A percentile compares a stretch with the other conserved stretches of the same genome.
Evolutionary conservation across 2,888 invertebrate species (phyloP).

Genomic region (Xanthorhoe spadicearia): DNA sequence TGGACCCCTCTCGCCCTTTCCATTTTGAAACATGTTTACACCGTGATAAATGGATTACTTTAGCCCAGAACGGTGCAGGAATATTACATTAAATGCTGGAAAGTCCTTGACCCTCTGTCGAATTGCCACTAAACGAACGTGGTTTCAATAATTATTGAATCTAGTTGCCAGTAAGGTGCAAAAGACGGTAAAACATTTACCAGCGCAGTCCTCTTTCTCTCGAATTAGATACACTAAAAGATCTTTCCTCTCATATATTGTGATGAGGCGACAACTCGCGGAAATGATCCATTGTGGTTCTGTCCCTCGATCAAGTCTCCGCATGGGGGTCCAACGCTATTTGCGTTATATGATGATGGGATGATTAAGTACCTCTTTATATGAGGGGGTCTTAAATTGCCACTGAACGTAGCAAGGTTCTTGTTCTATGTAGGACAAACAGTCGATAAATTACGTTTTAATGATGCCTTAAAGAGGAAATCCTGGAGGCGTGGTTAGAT

Average conservation of each 20-base stretch:
- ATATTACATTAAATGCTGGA: slow-evolving; percentile 14
- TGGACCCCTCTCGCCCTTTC: slow-evolving; percentile 47
- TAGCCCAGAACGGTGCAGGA: neutral
- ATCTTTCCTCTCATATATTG: slow-evolving; percentile 56
- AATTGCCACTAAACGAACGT: neutral
- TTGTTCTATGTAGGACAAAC: slow-evolving; percentile 39
- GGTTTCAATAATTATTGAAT: slow-evolving; percentile 4
- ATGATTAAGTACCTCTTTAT: slow-evolving; percentile 68
- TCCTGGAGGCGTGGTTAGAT: slow-evolving; percentile 24
- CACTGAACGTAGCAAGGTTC: slow-evolving; percentile 42
- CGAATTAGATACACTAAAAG: slow-evolving; percentile 59
- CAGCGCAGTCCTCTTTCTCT: slow-evolving; percentile 37
- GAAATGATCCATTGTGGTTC: slow-evolving; percentile 76
- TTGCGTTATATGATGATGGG: slow-evolving; percentile 64
- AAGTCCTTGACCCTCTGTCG: neutral
- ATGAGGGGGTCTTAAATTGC: slow-evolving; percentile 62
- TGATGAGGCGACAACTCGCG: slow-evolving; percentile 71
- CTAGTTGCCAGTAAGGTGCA: neutral
- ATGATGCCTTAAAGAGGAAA: slow-evolving; percentile 31
- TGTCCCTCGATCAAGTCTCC: slow-evolving; percentile 57
- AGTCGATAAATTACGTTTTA: slow-evolving; percentile 38
- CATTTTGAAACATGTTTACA: slow-evolving; percentile 31
- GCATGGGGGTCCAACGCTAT: slow-evolving; percentile 67
- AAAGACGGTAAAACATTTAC: slow-evolving; percentile 13
- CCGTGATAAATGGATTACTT: slow-evolving; percentile 45